Evolutionary conservation across 1,140 invertebrate genomes (phyloP), one percentile per base, ranked within the genome.

Genomic region (Brachionus manjavacas): DNA sequence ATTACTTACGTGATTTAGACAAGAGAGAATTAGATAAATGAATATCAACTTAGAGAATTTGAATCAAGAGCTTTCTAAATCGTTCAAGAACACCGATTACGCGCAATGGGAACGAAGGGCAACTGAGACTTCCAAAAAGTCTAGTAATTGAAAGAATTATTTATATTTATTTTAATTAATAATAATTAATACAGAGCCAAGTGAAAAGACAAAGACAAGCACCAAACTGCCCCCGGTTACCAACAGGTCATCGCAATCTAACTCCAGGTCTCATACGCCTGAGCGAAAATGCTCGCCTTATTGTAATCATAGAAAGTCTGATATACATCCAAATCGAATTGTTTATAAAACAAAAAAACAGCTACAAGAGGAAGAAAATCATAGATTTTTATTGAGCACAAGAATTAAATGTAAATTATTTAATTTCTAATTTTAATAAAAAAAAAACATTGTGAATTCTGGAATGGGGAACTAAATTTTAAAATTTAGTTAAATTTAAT

Each of bases 281-380:
- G 72, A 76, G 31, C 72, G 72, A 14, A 76, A 49, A 76, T 76
- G 72, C 28, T 76, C 79, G 41, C 52, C 52, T n/a, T 81, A 68
- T 14, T 81, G 79, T 16, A 81, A 81, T 35, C 79, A 81, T 14
- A 39, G 52, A 64, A 60, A 64, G 52, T 25, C 31, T 11, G 79
- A 81, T 49, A 4, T 25, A 20, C 72, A 76, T 49, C 72, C 79
- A 0, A 81, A 68, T 28, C 16, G 79, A 16, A 81, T 76, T 43
- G 64, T 81, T 23, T 81, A 64, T 20, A 81, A 81, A 20, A 81
- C 79, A 12, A 81, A 81, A 81, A 81, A 81, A 46, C 79, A 81
- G 35, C 52, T 81, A 1, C 35, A 81, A 64, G 79, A 81, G n/a
- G 79, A 81, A 81, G 35, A 81, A 68, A 60, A 43, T 35, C 31